A percentile compares a stretch with the other conserved stretches of the same genome.
These are phyloP conservation scores for Aurelia sp. DNA, from an alignment of 30 jellyfish, hydroid and myxozoan species.

Conservation along the genomic window DNA sequence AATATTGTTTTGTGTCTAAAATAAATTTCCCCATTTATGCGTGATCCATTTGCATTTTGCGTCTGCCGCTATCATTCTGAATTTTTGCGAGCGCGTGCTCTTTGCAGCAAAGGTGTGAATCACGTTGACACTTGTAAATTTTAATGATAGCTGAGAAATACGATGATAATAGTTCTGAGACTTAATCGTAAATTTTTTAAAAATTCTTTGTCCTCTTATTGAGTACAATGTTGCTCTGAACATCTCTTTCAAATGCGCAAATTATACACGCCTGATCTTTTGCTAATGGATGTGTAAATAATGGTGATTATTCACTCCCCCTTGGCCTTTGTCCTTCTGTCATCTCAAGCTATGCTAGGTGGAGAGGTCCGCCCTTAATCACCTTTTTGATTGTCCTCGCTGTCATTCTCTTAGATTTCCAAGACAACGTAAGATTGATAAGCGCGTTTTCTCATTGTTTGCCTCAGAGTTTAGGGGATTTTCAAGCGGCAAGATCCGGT, in stretches of 20 bases:
- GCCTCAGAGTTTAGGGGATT: not conserved
- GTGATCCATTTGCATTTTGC: constrained; percentile 10
- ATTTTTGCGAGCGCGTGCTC: constrained; percentile 7
- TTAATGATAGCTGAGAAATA: constrained; percentile 8
- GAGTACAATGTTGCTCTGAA: constrained; percentile 8
- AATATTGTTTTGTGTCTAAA: constrained; percentile 9
- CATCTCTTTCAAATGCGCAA: constrained; percentile 26
- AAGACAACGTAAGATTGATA: constrained; percentile 53
- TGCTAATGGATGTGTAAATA: constrained; percentile 66
- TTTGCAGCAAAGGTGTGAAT: constrained; percentile 22
- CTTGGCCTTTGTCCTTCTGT: constrained; percentile 77
- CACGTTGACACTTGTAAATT: not conserved
- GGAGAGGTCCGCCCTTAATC: constrained; percentile 74
- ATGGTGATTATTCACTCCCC: constrained; percentile 39
- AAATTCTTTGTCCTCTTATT: constrained; percentile 1
- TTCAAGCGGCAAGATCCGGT: not conserved
- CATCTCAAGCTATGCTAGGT: constrained; percentile 46
- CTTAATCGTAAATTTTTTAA: not conserved
- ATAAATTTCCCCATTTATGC: constrained; percentile 15
- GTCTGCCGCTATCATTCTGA: not conserved
- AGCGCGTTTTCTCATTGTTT: constrained; percentile 64
- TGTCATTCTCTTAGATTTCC: constrained; percentile 32
- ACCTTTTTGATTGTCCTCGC: constrained; percentile 44
- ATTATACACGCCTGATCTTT: constrained; percentile 25
- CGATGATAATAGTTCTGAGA: no score